These are phyloP conservation scores for Drosophila pandora DNA, from an alignment of 1,140 invertebrate species.

Conservation along the genomic window DNA sequence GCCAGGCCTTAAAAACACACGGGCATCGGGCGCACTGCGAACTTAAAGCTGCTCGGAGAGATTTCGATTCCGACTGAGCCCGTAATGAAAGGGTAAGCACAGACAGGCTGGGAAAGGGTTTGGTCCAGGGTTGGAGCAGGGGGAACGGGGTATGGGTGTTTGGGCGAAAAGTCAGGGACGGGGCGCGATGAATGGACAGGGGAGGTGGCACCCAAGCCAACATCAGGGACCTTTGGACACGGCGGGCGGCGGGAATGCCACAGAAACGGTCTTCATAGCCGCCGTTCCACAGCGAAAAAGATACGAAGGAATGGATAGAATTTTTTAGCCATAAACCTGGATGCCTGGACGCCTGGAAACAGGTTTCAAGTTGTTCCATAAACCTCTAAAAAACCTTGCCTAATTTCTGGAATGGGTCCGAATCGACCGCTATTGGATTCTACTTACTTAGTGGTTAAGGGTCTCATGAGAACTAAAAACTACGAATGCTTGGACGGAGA, in stretches of 20 bases:
- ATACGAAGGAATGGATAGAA: background rate
- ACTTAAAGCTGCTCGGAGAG: conserved; percentile 48
- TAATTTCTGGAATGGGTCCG: too few relatives aligned
- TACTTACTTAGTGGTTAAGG: too few relatives aligned
- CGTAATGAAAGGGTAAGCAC: conserved; percentile 76
- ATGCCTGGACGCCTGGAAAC: too few relatives aligned
- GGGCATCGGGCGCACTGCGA: conserved; percentile 49
- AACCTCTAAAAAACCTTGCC: too few relatives aligned
- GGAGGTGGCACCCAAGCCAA: background rate
- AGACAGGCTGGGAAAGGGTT: conserved; percentile 21
- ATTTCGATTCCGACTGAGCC: conserved; percentile 30
- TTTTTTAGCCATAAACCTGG: background rate
- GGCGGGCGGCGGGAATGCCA: background rate
- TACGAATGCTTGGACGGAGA: too few relatives aligned
- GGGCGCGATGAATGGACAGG: background rate
- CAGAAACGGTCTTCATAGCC: background rate
- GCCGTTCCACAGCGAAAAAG: background rate
- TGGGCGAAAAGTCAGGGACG: background rate
- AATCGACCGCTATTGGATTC: too few relatives aligned
- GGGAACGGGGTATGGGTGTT: background rate
- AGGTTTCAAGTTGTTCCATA: too few relatives aligned
- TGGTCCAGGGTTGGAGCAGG: conserved; percentile 1
- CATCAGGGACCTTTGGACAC: background rate
- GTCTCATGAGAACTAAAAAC: too few relatives aligned
- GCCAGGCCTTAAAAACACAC: conserved; percentile 40